Evolutionary conservation across 2,113 vertebrate genomes (phyloP).

Genomic region (Guaruba guarouba): DNA sequence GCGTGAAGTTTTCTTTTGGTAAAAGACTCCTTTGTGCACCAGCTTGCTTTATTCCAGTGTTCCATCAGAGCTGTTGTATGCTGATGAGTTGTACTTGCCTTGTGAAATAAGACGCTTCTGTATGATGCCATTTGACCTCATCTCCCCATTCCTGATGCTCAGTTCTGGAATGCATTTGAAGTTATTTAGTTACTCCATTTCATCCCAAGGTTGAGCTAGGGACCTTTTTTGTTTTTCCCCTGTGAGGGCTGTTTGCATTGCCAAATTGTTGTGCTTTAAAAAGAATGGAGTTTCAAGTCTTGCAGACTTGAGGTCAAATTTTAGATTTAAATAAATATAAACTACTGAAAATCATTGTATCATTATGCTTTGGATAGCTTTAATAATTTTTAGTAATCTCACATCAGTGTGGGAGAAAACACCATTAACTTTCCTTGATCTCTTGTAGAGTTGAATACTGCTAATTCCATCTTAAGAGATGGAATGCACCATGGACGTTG

Average conservation of each 20-base stretch:
- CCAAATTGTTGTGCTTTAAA: not conserved
- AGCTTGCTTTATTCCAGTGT: not conserved
- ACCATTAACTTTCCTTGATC: not conserved
- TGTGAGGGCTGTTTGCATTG: not conserved
- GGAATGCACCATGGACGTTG: not conserved
- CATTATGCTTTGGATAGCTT: not conserved
- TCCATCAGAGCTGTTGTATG: not conserved
- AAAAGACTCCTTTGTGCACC: not conserved
- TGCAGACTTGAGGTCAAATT: not conserved
- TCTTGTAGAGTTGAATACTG: rapidly evolving
- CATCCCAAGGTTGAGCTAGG: not conserved
- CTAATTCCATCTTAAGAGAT: not conserved
- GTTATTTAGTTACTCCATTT: not conserved
- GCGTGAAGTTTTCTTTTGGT: not conserved
- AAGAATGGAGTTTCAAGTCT: not conserved
- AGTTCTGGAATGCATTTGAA: not conserved
- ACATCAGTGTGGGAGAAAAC: not conserved
- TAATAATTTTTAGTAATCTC: not conserved
- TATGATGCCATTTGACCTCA: not conserved
- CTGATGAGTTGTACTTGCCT: not conserved
- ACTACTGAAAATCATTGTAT: not conserved
- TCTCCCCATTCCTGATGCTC: not conserved
- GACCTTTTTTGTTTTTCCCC: not conserved
- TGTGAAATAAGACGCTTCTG: not conserved
- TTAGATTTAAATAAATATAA: not conserved